Base-by-base conservation (phyloP, 2,797 vertebrate genomes). In the Falco berigora region DNA sequence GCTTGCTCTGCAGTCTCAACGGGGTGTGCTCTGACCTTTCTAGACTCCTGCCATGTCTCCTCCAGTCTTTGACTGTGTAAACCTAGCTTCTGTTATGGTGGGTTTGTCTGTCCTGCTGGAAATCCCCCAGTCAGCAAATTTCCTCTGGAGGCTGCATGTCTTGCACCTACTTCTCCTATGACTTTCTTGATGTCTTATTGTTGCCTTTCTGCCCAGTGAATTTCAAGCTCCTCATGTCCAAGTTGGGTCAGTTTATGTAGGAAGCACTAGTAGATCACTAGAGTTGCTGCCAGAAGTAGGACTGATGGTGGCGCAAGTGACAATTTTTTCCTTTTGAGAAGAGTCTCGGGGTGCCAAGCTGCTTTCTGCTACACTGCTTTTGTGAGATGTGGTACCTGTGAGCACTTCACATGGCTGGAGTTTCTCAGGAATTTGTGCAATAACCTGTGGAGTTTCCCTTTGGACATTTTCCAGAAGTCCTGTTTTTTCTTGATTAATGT, bases 1-100 rank as follows among this genome's bases (percentile, higher is more conserved):
- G 20, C 44, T 34, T 67, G 32, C 38, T 64, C 6, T 74, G 1
- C 0, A 0, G 40, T 72, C 56, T 47, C 44, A 34, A 0, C 5
- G 32, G 19, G 8, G 3, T 66, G 23, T 69, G 40, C 53, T 81
- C 8, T 63, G 68, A 42, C 56, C 32, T 74, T 67, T 66, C 12
- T n/a, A 36, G 44, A 20, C 27, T 91, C 38, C 53, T 8, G 11
- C 46, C 9, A 10, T 0, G 0, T 50, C 34, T 86, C 22, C 38
- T 86, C 11, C 42, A 82, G 25, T n/a, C 32, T 91, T 59, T 49
- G 55, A 42, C 44, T 6, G 3, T 1, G 1, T 40, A 94, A 52
- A 55, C 24, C 13, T 36, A 58, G 22, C 38, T 87, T 62, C 34
- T 85, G 1, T 55, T 87, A 19, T 15, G 47, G 12, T 32, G 44